These are phyloP conservation scores for Xestia c-nigrum DNA, from an alignment of 2,888 invertebrate genomes.

Conservation along the genomic window DNA sequence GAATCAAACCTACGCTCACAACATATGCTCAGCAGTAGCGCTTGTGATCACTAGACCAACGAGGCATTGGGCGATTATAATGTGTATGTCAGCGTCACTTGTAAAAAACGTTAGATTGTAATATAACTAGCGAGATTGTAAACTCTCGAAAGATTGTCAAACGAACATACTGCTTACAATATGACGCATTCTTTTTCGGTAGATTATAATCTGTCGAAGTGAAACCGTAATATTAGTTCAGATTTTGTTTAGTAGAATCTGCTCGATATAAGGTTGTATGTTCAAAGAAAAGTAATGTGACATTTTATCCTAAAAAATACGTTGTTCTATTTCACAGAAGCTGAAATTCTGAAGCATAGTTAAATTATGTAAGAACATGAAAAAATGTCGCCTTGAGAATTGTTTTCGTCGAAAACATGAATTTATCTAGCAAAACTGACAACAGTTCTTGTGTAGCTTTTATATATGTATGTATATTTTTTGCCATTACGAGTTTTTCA, in stretches of 20 bases:
- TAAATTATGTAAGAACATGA: constrained; percentile 18
- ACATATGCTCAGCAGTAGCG: no score
- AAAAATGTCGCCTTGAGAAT: constrained; percentile 13
- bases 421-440: constrained; percentile 16
- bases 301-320: not conserved
- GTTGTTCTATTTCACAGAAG: not conserved
- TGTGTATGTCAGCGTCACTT: no score
- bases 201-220: no score
- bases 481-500: not conserved
- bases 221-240: no score
- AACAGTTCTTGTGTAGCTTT: not conserved
- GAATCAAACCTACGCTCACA: no score
- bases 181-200: no score
- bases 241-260: not conserved
- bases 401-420: constrained; percentile 10
- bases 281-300: not conserved
- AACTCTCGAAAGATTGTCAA: no score
- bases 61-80: no score
- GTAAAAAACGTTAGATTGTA: no score
- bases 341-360: constrained; percentile 3
- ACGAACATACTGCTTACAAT: no score
- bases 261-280: not conserved
- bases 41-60: no score
- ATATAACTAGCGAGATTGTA: no score
- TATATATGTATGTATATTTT: not conserved